Conservation (phyloP, 2,113 vertebrate genomes). For the Litocranius walleri region DNA sequence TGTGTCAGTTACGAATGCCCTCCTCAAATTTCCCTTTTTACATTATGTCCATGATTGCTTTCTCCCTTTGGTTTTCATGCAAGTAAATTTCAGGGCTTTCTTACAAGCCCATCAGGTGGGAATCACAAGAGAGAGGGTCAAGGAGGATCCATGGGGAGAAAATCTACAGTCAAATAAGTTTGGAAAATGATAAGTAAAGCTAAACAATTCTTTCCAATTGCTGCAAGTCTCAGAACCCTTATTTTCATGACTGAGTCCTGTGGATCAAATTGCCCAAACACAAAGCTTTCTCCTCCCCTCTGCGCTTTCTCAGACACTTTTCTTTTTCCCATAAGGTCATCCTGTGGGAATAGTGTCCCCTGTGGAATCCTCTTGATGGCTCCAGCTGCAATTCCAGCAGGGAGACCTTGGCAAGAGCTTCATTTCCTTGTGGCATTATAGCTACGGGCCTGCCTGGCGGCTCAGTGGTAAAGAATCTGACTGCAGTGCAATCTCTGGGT, state of each 20-base stretch:
- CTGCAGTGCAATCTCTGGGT: neutral
- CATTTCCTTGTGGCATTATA: rapidly evolving
- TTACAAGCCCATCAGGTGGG: rapidly evolving
- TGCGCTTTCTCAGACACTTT: neutral
- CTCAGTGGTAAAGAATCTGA: neutral
- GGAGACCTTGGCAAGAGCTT: neutral
- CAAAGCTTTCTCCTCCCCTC: neutral
- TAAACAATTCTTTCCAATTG: neutral
- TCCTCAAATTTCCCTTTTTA: neutral
- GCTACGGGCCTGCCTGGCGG: neutral
- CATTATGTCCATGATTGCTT: neutral
- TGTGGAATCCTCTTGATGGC: neutral
- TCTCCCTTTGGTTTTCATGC: neutral
- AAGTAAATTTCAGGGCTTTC: neutral
- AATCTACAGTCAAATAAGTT: too few species aligned
- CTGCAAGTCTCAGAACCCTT: neutral
- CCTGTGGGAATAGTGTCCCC: rapidly evolving
- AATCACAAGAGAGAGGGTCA: rapidly evolving
- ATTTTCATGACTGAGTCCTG: neutral
- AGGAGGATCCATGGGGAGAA: rapidly evolving
- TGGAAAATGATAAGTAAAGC: too few species aligned
- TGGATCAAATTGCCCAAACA: rapidly evolving
- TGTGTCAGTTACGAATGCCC: rapidly evolving
- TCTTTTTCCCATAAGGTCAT: neutral
- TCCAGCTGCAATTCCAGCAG: rapidly evolving